Evolutionary conservation across 2,888 invertebrate genomes (phyloP), one percentile per base, ranked within the genome.

Genomic region (Harpagoxenus sublaevis): DNA sequence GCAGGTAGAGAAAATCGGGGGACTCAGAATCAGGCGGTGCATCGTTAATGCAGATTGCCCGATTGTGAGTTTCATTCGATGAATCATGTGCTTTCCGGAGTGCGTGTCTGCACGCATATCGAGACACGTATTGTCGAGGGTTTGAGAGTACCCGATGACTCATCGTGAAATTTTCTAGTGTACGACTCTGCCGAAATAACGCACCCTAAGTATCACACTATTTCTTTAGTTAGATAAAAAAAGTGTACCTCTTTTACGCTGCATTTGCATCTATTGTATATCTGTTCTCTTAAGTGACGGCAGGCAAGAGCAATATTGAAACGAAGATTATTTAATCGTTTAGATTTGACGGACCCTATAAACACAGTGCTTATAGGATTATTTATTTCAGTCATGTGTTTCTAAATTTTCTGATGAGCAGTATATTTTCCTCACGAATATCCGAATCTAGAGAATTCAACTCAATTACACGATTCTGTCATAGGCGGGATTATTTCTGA

Each of bases 41-140:
- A 84, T 86, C 63, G 89, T 88, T 86, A 89, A 90, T 86, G 90
- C 87, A 90, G 88, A 89, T 89, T 84, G 86, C 23, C 70, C 77
- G 88, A 87, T 83, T 88, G 84, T 84, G 62, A 71, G 84, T 60
- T 77, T 85, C 63, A 51, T 71, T 84, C 75, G 89, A 90, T 92
- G 92, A 92, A 87, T 92, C 92, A 92, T 89, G 86, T 87, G 87
- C 86, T 90, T 92, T 88, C 91, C 92, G 89, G 91, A 89, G 89
- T 91, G 92, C 91, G 90, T 92, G 91, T 89, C 85, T 84, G 86
- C 90, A 89, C 88, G 91, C 92, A 87, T 87, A 90, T 89, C 83
- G 86, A 89, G 82, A 55, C 57, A 75, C n/a, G 66, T 90, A 89
- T 90, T 73, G 84, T 73, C 78, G 74, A 83, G 86, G 82, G 81